These are phyloP conservation scores for Hyles euphorbiae DNA, from an alignment of 1,140 invertebrate species.

Conservation along the genomic window DNA sequence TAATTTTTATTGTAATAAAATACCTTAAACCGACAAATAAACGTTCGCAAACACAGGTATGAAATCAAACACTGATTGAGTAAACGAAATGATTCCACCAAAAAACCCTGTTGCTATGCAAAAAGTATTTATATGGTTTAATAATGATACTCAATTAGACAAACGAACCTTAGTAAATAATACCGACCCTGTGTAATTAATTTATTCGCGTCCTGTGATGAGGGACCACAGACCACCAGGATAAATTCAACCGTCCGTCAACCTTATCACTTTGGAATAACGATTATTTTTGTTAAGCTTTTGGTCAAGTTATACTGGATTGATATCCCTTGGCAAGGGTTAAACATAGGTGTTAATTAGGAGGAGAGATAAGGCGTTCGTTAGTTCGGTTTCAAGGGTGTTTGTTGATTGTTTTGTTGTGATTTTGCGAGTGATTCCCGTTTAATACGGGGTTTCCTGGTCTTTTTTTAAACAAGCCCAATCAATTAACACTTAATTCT, in stretches of 20 bases:
- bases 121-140: not conserved
- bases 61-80: too few relatives aligned
- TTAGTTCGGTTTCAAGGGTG: slow-evolving; percentile 12
- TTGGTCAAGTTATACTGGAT: not conserved
- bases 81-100: too few relatives aligned
- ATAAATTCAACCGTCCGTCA: not conserved
- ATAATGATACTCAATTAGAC: slow-evolving; percentile 4
- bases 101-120: not conserved
- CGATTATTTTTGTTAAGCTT: not conserved
- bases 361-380: slow-evolving; percentile 19
- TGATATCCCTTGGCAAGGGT: slow-evolving; percentile 9
- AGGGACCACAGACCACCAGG: slow-evolving; percentile 8
- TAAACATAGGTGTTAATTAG: slow-evolving; percentile 24
- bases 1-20: too few relatives aligned
- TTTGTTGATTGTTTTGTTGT: slow-evolving; percentile 7
- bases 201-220: slow-evolving; percentile 18
- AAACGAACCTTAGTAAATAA: slow-evolving; percentile 5
- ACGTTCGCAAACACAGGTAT: too few relatives aligned
- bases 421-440: not conserved
- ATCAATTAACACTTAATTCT: too few relatives aligned
- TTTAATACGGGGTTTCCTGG: too few relatives aligned
- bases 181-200: slow-evolving; percentile 14
- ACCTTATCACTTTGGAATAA: not conserved
- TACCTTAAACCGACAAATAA: too few relatives aligned
- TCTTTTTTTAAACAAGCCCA: too few relatives aligned